Conservation (phyloP, 35 echinoderm and acorn worm species). For the Ophioderma brevispina region DNA sequence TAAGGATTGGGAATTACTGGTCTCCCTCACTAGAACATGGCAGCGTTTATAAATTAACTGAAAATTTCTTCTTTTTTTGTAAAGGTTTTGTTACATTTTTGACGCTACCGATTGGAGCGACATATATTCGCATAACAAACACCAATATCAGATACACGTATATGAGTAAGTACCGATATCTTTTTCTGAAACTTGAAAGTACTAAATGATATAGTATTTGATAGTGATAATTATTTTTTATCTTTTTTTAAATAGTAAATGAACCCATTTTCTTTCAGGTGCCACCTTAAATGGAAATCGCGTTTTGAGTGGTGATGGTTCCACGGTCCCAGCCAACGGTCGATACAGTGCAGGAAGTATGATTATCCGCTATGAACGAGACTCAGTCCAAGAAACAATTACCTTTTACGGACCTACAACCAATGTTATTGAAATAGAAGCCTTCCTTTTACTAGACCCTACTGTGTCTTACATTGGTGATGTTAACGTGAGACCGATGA, state of each 20-base stretch:
- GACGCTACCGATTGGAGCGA: slow-evolving; percentile 29
- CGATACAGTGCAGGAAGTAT: slow-evolving; percentile 47
- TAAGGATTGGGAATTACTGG: no score
- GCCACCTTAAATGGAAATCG: no score
- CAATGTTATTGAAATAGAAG: slow-evolving; percentile 1
- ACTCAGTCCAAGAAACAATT: slow-evolving; percentile 19
- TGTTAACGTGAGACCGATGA: slow-evolving; percentile 47
- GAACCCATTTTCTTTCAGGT: no score
- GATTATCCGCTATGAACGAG: slow-evolving; percentile 40
- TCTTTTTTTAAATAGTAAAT: no score
- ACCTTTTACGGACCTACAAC: slow-evolving; percentile 30
- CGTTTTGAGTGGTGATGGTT: slow-evolving; percentile 43
- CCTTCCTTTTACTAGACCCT: slow-evolving; percentile 47
- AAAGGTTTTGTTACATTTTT: slow-evolving; percentile 13
- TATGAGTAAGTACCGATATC: slow-evolving; percentile 71
- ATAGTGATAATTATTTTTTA: no score
- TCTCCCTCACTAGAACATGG: no score
- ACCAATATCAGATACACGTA: slow-evolving; percentile 50
- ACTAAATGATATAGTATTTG: no score
- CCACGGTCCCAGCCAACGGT: slow-evolving; percentile 21
- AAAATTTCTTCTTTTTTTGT: not conserved
- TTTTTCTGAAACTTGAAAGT: no score
- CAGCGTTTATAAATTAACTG: no score
- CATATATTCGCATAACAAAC: slow-evolving; percentile 45
- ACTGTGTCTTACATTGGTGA: slow-evolving; percentile 30